phyloP scores from a whole-genome alignment of 2,888 invertebrate species.

The Eupeodes luniger region DNA sequence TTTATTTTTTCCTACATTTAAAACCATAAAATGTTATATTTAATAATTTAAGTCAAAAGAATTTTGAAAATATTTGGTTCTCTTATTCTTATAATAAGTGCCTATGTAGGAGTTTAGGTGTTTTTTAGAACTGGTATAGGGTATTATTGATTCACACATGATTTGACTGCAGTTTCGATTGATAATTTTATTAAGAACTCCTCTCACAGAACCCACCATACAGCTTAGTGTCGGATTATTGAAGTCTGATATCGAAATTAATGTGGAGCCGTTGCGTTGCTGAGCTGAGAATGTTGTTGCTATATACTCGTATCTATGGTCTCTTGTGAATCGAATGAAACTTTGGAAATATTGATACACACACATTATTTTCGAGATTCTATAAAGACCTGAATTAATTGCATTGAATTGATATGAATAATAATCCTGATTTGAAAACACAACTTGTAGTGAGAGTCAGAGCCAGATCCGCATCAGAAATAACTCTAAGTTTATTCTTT shows the following conservation, averaged over 20 bases:
- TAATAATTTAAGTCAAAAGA: no score
- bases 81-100: no score
- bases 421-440: slow-evolving; percentile 22
- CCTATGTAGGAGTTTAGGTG: not conserved
- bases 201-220: slow-evolving; percentile 30
- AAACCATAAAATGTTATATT: no score
- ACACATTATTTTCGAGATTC: slow-evolving; percentile 26
- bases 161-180: slow-evolving; percentile 6
- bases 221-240: slow-evolving; percentile 69
- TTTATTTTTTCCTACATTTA: no score
- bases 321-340: not conserved
- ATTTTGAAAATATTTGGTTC: no score
- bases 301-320: not conserved
- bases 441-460: not conserved
- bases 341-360: slow-evolving; percentile 52
- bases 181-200: slow-evolving; percentile 19
- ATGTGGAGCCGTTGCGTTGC: slow-evolving; percentile 21
- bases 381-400: slow-evolving; percentile 60
- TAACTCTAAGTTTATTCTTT: not conserved
- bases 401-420: not conserved
- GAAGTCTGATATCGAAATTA: slow-evolving; percentile 50
- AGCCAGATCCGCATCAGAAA: no score
- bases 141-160: not conserved
- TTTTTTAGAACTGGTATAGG: not conserved
- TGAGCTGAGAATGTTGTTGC: no score